Conservation (phyloP, 2,113 vertebrate genomes). For the Brienomyrus longianalis region DNA sequence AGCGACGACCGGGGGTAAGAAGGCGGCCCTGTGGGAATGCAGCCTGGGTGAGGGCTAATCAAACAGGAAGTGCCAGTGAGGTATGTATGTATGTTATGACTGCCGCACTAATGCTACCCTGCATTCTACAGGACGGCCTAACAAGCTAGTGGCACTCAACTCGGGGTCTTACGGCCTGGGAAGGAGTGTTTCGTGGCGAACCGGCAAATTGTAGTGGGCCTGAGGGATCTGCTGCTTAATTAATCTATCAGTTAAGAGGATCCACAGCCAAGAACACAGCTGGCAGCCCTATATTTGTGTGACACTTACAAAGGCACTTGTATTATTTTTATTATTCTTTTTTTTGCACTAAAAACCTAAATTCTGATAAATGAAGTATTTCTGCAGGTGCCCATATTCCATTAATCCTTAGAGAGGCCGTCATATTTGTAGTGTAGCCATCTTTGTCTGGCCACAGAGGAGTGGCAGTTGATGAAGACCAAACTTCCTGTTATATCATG, state of each 20-base stretch:
- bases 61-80: conserved; percentile 21
- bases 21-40: not conserved
- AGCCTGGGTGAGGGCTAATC: conserved; percentile 18
- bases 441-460: not conserved
- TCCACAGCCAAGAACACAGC: not conserved
- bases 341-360: not conserved
- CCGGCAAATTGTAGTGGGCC: not conserved
- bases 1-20: conserved; percentile 4
- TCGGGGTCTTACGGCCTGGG: not conserved
- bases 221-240: not conserved
- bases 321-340: not conserved
- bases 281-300: not conserved
- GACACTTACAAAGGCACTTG: not conserved
- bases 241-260: conserved; percentile 13
- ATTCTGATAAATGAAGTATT: not conserved
- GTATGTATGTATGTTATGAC: conserved; percentile 15
- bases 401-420: not conserved
- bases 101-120: not conserved
- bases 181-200: not conserved
- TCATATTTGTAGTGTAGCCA: not conserved
- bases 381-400: not conserved
- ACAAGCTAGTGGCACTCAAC: not conserved
- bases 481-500: not conserved
- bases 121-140: not conserved
- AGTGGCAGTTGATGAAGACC: not conserved